Evolutionary conservation across 2,888 invertebrate genomes (phyloP), one percentile per base, ranked within the genome.

Genomic region (Serrognathus titanus): DNA sequence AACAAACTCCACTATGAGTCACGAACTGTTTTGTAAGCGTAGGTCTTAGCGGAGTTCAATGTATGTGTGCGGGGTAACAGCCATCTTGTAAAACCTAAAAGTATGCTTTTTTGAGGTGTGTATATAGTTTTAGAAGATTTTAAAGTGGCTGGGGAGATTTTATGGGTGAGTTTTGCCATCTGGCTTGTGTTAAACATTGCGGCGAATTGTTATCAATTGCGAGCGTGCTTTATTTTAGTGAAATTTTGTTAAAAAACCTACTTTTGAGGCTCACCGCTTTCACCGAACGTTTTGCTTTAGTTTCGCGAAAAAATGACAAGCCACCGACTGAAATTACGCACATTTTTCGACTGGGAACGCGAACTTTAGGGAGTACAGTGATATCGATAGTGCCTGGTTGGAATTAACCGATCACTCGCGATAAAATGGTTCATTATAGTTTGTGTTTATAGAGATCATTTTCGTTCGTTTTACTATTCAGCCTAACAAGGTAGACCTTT

Each of bases 41-140:
- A 66, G 55, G 74, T 73, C 74, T 54, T 63, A 65, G 68, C 61
- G 68, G 57, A 59, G 61, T 53, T 63, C 63, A 66, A 65, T 69
- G 73, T 68, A 68, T 71, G 73, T 71, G 75, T 76, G 72, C 74
- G 74, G 74, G 75, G 71, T 72, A 72, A 73, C 75, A 74, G 77
- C 77, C 77, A 77, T 77, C 74, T 77, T 77, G 77, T 76, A 73
- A 74, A 75, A 71, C 72, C 73, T 69, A 72, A 75, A 77, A 77
- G 76, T 75, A 77, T 77, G 77, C 76, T 75, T 76, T 71, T 76
- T 75, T 73, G 75, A 77, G 76, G 77, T 77, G 77, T 77, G 75
- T 77, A 75, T 75, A 71, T 69, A 71, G 73, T 76, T 66, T 69
- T 73, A 69, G 68, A 68, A 70, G 70, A 73, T 73, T 71, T 70